Percentiles rank a stretch among this genome's conserved stretches.
Conservation (phyloP, 2,113 vertebrate genomes). For the Taxidea taxus region DNA sequence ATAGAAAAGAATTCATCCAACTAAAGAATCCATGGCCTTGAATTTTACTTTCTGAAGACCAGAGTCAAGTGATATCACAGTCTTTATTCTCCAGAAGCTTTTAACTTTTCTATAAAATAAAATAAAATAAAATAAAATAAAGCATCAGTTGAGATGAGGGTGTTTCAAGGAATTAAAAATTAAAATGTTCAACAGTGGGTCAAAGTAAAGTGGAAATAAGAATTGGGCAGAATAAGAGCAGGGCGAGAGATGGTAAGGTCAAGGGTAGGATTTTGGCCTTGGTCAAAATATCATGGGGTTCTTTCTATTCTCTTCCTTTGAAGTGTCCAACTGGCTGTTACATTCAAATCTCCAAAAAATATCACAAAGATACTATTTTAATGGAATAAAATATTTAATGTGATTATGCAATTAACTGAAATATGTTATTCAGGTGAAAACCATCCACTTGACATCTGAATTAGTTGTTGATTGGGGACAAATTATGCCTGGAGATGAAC, state of each 20-base stretch:
- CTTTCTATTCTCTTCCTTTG: background rate
- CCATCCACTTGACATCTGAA: background rate
- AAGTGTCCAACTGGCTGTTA: background rate
- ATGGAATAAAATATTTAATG: background rate
- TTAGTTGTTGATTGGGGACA: background rate
- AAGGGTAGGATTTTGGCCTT: background rate
- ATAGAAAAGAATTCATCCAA: background rate
- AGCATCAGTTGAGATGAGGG: background rate
- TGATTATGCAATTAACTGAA: background rate
- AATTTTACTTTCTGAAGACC: background rate
- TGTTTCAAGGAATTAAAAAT: background rate
- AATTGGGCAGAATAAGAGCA: background rate
- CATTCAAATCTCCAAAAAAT: background rate
- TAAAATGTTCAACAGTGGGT: background rate
- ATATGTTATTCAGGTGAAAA: background rate
- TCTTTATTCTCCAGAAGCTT: background rate
- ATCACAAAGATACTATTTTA: background rate
- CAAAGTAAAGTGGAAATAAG: background rate
- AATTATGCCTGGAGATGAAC: conserved; percentile 23
- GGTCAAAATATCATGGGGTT: background rate
- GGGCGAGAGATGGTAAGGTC: accelerated
- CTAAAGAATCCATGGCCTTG: background rate
- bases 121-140: background rate
- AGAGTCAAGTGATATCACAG: background rate
- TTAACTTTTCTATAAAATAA: background rate